phyloP scores from a whole-genome alignment of 2,797 vertebrate genomes.

The Nannoperca obscura region DNA sequence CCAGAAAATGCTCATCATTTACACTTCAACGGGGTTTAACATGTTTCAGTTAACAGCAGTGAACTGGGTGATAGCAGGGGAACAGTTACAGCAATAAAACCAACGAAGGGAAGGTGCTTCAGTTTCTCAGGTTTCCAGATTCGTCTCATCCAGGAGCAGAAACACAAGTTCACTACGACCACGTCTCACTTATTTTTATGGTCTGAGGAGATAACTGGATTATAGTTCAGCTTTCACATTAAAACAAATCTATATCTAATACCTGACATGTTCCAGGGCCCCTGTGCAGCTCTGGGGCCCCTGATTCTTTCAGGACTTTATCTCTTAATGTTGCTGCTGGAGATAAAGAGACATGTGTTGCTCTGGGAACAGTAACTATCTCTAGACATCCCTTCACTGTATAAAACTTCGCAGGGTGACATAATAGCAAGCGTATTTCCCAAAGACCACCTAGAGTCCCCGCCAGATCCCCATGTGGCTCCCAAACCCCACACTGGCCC shows the following conservation, averaged over 20 bases:
- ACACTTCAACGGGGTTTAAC: not conserved
- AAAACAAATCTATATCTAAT: slow-evolving; percentile 15
- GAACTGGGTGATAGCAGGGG: not conserved
- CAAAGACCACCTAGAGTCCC: not conserved
- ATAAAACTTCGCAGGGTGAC: not conserved
- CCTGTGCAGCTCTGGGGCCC: slow-evolving; percentile 2
- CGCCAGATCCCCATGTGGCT: not conserved
- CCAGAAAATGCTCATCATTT: not conserved
- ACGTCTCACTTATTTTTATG: not conserved
- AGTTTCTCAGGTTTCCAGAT: not conserved
- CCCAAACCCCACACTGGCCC: not conserved
- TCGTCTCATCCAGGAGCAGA: not conserved
- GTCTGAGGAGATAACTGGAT: not conserved
- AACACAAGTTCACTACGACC: no score
- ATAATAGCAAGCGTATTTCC: not conserved
- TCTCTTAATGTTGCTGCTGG: not conserved
- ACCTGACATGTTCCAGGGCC: slow-evolving; percentile 34
- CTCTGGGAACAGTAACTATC: not conserved
- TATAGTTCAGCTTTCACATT: not conserved
- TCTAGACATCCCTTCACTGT: not conserved
- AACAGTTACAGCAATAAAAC: not conserved
- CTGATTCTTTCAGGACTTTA: slow-evolving; percentile 4
- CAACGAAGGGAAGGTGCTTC: not conserved
- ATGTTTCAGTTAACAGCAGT: not conserved
- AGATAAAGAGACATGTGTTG: slow-evolving; percentile 8